Conservation (phyloP, 1,140 invertebrate genomes). For the Conus ventricosus region DNA sequence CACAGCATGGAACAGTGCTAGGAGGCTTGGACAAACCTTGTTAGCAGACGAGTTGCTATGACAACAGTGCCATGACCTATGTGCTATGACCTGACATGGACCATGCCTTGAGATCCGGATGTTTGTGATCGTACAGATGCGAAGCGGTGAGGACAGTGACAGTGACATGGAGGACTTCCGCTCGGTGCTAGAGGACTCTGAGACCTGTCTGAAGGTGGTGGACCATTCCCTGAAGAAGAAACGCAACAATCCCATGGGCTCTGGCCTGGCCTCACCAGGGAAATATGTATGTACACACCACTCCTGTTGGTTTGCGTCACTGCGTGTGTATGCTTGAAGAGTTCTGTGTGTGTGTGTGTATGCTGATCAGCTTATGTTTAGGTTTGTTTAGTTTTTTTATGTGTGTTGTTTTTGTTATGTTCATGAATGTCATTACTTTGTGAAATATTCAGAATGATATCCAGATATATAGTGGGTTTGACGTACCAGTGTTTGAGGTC, state of each 20-base stretch:
- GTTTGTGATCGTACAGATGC: background rate
- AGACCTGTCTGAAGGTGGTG: slow-evolving; percentile 77
- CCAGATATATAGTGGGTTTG: no score
- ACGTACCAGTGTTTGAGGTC: no score
- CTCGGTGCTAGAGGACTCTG: slow-evolving; percentile 78
- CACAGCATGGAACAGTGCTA: no score
- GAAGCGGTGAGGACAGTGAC: slow-evolving; percentile 77
- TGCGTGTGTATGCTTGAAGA: background rate
- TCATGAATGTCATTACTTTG: no score
- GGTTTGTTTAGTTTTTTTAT: no score
- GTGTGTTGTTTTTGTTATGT: no score
- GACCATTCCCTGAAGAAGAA: slow-evolving; percentile 78
- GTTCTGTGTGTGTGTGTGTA: background rate
- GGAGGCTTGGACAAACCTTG: no score
- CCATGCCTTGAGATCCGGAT: background rate
- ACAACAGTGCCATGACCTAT: no score
- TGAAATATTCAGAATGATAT: no score
- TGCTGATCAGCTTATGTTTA: background rate
- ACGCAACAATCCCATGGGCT: slow-evolving; percentile 69
- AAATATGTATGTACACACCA: slow-evolving; percentile 66
- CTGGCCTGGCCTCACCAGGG: slow-evolving; percentile 72
- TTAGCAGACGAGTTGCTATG: no score
- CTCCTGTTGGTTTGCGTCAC: background rate
- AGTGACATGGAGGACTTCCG: slow-evolving; percentile 82
- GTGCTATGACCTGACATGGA: no score